These are phyloP conservation scores for Cataglyphis altisquamis DNA, from an alignment of 2,888 invertebrate genomes.

Conservation along the genomic window DNA sequence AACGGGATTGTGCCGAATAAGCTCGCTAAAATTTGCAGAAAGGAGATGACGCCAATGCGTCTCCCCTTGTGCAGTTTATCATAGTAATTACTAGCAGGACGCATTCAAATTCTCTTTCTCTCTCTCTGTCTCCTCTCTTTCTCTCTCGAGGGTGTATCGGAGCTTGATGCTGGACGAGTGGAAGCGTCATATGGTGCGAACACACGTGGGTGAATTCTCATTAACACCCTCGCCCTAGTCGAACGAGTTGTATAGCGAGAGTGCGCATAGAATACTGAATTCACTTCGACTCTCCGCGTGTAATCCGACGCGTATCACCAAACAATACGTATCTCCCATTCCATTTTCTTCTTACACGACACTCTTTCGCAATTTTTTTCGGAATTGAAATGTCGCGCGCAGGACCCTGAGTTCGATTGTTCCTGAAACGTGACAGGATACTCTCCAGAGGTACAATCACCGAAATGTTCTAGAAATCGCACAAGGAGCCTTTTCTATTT, in stretches of 20 bases:
- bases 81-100: slow-evolving; percentile 80
- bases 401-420: slow-evolving; percentile 73
- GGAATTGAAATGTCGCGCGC: slow-evolving; percentile 73
- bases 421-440: slow-evolving; percentile 66
- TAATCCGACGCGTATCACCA: slow-evolving; percentile 23
- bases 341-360: slow-evolving; percentile 47
- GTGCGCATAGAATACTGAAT: slow-evolving; percentile 72
- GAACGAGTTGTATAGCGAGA: slow-evolving; percentile 76
- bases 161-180: slow-evolving; percentile 74
- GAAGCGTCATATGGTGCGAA: slow-evolving; percentile 80
- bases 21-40: slow-evolving; percentile 63
- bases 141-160: slow-evolving; percentile 69
- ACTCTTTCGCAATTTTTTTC: slow-evolving; percentile 72
- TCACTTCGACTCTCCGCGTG: slow-evolving; percentile 53
- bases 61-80: slow-evolving; percentile 77
- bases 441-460: slow-evolving; percentile 59
- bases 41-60: slow-evolving; percentile 59
- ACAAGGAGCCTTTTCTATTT: slow-evolving; percentile 57
- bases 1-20: slow-evolving; percentile 44
- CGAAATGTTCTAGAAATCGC: slow-evolving; percentile 54
- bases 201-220: slow-evolving; percentile 78
- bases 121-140: slow-evolving; percentile 52
- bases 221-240: slow-evolving; percentile 77
- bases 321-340: background rate
- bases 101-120: slow-evolving; percentile 59